Base-by-base conservation (phyloP, 1,140 invertebrate species). In the Aphaenogaster rudis region DNA sequence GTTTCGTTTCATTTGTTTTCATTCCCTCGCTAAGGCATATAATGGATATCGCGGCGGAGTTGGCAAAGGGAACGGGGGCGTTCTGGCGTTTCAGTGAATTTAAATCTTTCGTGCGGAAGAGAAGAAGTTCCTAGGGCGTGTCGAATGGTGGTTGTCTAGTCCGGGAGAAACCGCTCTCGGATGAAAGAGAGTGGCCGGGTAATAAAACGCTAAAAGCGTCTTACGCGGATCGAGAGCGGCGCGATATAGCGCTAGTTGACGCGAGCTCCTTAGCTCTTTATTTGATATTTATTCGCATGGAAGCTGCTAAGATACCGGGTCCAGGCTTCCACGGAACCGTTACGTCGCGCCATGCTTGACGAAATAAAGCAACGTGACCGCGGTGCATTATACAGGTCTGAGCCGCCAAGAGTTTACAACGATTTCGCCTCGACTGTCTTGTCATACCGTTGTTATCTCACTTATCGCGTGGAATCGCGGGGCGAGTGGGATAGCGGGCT, bases 181-280 rank as follows among this genome's bases (percentile, higher is more conserved):
- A 28, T 8, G 8, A 33, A n/a, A 57, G 64, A 52, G 54, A 92
- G 90, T 93, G 87, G 92, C 89, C 90, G 88, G 87, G 90, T 93
- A 92, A 94, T 93, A 93, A 93, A 94, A 93, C 92, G 92, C 90
- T 94, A 93, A 94, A 94, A 94, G 93, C 93, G 93, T 93, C 90
- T 92, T 72, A 88, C 89, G 88, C 90, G 88, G 89, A 91, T 92
- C 86, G 88, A 86, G 86, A 89, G 48, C 66, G 54, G 54, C 42
- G 67, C 69, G 79, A 84, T 84, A 85, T 74, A 85, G 79, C 86
- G 59, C 79, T 59, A 52, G 66, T 87, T 87, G 86, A 87, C 80
- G 79, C 80, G 80, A 76, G 86, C 86, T 72, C 66, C 86, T 84
- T 87, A 74, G 67, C 69, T 63, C 69, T 87, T 87, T 84, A 87